phyloP scores from a whole-genome alignment of 2,888 invertebrate genomes.

The Rotaria socialis region DNA sequence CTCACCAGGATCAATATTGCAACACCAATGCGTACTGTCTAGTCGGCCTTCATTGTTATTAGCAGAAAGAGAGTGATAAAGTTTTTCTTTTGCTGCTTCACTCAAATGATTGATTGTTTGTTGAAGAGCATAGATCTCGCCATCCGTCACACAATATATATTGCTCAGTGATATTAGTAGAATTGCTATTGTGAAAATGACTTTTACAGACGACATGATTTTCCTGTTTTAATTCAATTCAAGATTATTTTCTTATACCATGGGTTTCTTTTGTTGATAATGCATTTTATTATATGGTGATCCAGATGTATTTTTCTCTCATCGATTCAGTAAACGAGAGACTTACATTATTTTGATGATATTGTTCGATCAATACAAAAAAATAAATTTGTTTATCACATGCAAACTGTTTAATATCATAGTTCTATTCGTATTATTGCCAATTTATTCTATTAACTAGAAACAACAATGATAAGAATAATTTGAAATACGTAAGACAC shows the following conservation, averaged over 20 bases:
- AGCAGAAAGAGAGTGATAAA: background rate
- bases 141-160: background rate
- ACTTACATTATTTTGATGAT: too few relatives aligned
- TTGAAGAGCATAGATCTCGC: background rate
- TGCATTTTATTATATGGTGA: background rate
- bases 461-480: too few relatives aligned
- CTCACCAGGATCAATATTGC: background rate
- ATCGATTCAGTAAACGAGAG: background rate
- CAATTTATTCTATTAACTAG: too few relatives aligned
- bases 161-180: background rate
- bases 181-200: background rate
- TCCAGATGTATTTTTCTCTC: background rate
- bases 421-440: too few relatives aligned
- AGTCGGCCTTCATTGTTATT: background rate
- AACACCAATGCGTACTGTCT: conserved; percentile 20
- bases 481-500: too few relatives aligned
- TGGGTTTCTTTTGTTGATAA: too few relatives aligned
- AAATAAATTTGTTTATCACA: too few relatives aligned
- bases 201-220: background rate
- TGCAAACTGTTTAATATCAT: too few relatives aligned
- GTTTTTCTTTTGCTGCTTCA: background rate
- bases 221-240: background rate
- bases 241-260: background rate
- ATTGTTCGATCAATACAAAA: too few relatives aligned
- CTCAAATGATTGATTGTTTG: background rate